These are phyloP conservation scores for Sceloporus tristichus DNA, from an alignment of 2,113 vertebrate species.

Conservation along the genomic window DNA sequence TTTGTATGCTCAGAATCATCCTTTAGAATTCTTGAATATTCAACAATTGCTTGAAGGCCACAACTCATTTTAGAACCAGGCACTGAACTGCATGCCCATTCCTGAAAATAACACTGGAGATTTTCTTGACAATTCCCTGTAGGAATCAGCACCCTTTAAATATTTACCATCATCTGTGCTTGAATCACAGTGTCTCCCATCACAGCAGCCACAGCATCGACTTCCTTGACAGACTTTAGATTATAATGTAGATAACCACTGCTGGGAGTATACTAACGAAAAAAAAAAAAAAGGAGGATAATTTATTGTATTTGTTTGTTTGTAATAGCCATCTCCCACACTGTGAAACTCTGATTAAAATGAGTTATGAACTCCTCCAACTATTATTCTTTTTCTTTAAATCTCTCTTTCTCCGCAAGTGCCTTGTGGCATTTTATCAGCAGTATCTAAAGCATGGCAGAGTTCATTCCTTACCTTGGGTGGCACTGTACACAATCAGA, in stretches of 20 bases:
- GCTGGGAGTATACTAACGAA: conserved; percentile 1
- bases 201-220: neutral
- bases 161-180: neutral
- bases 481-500: neutral
- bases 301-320: conserved; percentile 32
- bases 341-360: conserved; percentile 10
- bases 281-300: neutral
- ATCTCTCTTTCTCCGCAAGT: neutral
- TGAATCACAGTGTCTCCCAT: neutral
- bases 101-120: too few relatives aligned
- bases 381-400: conserved; percentile 1
- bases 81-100: too few relatives aligned
- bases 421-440: conserved; percentile 3
- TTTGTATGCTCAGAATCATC: too few relatives aligned
- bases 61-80: neutral
- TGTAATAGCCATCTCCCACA: neutral
- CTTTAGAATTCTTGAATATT: too few relatives aligned
- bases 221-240: neutral
- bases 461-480: neutral
- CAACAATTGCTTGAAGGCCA: too few relatives aligned
- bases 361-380: neutral
- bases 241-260: neutral
- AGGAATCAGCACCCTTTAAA: neutral
- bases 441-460: neutral
- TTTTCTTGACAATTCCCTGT: too few relatives aligned